Evolutionary conservation across 2,113 vertebrate genomes (phyloP).

Genomic region (Hemicordylus capensis): DNA sequence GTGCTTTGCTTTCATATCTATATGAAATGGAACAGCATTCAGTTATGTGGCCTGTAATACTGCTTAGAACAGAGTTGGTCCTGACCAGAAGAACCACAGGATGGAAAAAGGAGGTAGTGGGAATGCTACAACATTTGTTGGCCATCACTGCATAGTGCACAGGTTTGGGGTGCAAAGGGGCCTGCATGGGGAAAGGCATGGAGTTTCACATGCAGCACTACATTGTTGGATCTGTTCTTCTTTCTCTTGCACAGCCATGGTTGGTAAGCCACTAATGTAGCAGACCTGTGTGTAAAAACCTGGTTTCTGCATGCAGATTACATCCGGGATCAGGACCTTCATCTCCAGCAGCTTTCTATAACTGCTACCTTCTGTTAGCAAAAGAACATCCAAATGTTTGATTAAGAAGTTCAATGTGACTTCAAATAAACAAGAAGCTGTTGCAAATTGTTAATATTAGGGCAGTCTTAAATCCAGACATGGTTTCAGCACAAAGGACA

Average conservation of each 20-base stretch:
- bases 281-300: background rate
- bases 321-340: background rate
- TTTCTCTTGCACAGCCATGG: background rate
- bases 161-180: background rate
- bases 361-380: slow-evolving; percentile 57
- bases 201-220: background rate
- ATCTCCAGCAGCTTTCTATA: slow-evolving; percentile 37
- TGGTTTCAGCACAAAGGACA: slow-evolving; percentile 35
- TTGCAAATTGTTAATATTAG: slow-evolving; percentile 56
- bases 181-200: background rate
- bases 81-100: background rate
- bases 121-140: background rate
- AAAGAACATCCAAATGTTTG: slow-evolving; percentile 43
- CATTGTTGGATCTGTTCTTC: background rate
- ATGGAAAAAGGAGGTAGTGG: background rate
- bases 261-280: background rate
- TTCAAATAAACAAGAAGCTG: slow-evolving; percentile 42
- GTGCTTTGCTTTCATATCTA: slow-evolving; percentile 56
- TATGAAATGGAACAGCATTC: slow-evolving; percentile 29
- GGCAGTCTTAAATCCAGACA: slow-evolving; percentile 52
- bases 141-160: background rate
- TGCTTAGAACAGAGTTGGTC: slow-evolving; percentile 1
- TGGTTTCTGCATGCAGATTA: background rate
- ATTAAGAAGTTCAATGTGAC: slow-evolving; percentile 28
- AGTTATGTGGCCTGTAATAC: slow-evolving; percentile 2